Evolutionary conservation across 2,888 invertebrate genomes (phyloP), one percentile per base, ranked within the genome.

Genomic region (Drosophila kanekoi): DNA sequence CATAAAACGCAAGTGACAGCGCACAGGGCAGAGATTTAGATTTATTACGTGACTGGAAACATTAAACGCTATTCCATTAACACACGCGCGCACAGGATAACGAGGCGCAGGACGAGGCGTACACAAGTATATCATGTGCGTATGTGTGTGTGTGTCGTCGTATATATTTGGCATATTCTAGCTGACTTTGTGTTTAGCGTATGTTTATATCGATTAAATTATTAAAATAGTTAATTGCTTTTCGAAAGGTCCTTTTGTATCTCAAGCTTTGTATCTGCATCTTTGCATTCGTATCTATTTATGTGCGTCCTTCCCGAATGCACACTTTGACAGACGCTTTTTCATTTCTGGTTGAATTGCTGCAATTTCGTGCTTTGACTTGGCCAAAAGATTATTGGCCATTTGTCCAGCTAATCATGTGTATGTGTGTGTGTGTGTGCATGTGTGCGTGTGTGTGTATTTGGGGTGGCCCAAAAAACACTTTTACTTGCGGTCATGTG

Each of bases 1-100:
- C 85, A 85, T 85, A 85, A 85, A 85, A 87, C 85, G 84, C 89
- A 85, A 85, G 89, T 89, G 85, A 85, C 85, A 85, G 85, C 81
- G 89, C 81, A 72, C 81, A 87, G 89, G 77, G 87, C 79, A 85
- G 81, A 85, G 85, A 89, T 85, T 85, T 85, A 87, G 85, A 85
- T 85, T 85, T 85, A 85, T 85, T 85, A 85, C 85, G 85, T 85
- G 85, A 85, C 85, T 84, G 81, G 85, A 89, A 85, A 85, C 79
- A 89, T 89, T 89, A 85, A 85, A 89, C 89, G 87, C 67, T 79
- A 59, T 79, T 69, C 88, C 87, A 83, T 83, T 83, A 83, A 88
- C 83, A 86, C 83, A 83, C 83, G 83, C 88, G 72, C 74, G 48
- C 48, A 11, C 35, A 44, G 64, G 20, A 37, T 57, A 43, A 28